Conservation (phyloP, 2,797 vertebrate genomes). For the Hyperoplus lanceolatus region DNA sequence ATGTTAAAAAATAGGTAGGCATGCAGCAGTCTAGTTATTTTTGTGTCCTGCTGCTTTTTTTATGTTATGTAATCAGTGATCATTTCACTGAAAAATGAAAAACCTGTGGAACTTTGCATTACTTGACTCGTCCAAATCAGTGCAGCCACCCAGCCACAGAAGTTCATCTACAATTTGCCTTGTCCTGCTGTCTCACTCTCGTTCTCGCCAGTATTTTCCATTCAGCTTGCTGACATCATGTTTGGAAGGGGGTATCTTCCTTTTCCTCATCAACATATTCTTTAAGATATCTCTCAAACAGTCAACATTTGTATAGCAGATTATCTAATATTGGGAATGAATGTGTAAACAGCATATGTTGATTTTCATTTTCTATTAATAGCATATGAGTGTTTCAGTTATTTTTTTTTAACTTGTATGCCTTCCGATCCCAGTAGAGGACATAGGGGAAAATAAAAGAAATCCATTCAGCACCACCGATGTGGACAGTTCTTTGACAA, state of each 20-base stretch:
- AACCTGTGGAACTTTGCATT: not conserved
- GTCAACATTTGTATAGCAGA: not conserved
- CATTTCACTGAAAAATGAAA: not conserved
- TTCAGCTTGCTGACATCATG: conserved; percentile 4
- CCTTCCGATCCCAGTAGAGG: not conserved
- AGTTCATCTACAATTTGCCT: not conserved
- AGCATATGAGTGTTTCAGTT: not conserved
- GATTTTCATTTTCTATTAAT: not conserved
- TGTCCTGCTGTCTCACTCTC: conserved; percentile 3
- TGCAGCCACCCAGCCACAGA: not conserved
- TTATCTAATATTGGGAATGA: conserved; percentile 11
- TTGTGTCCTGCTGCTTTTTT: not conserved
- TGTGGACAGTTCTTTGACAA: conserved; percentile 13
- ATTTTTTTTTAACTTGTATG: conserved; percentile 3
- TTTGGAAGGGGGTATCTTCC: not conserved
- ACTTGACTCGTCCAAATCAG: not conserved
- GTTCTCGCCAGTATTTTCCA: not conserved
- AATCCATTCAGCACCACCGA: conserved; percentile 14
- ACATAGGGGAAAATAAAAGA: not conserved
- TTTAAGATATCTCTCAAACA: conserved; percentile 7
- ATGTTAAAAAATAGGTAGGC: not conserved
- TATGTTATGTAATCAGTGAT: not conserved
- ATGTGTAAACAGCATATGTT: conserved; percentile 10
- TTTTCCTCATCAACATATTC: not conserved
- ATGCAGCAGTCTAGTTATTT: not conserved